Conservation (phyloP, 2,888 invertebrate species). For the Apodemia zela region DNA sequence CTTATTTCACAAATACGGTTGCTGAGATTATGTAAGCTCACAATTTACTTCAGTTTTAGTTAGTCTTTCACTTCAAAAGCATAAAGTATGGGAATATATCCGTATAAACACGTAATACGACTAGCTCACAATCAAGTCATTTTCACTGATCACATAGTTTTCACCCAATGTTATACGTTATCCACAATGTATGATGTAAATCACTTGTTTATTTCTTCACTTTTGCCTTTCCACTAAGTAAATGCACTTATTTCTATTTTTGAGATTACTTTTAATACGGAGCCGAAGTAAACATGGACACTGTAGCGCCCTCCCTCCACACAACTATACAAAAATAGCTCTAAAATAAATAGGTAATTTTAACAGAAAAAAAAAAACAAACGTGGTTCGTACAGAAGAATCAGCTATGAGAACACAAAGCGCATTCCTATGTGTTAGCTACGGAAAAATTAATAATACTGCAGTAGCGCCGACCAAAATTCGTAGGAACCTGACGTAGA, state of each 20-base stretch:
- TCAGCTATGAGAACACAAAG: not conserved
- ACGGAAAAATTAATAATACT: not conserved
- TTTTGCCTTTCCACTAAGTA: slow-evolving; percentile 18
- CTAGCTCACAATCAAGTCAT: not conserved
- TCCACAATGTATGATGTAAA: slow-evolving; percentile 17
- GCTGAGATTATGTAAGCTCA: not conserved
- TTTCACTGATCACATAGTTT: slow-evolving; percentile 12
- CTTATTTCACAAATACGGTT: not conserved
- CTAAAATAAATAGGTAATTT: not conserved
- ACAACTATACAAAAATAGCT: too few relatives aligned
- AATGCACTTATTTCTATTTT: slow-evolving; percentile 13
- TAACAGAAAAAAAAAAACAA: not conserved
- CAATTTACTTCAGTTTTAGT: not conserved
- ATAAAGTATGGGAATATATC: not conserved
- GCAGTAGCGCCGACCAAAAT: not conserved
- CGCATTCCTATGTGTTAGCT: not conserved
- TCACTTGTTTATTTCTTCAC: slow-evolving; percentile 18
- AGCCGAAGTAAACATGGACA: slow-evolving; percentile 15
- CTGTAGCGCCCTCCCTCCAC: slow-evolving; percentile 17
- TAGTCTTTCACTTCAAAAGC: not conserved
- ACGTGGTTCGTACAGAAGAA: not conserved
- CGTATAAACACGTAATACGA: not conserved
- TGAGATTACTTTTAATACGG: slow-evolving; percentile 12
- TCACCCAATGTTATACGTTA: slow-evolving; percentile 6
- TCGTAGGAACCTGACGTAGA: not conserved